These are phyloP conservation scores for Dyspetes luteomarginatus DNA, from an alignment of 2,888 invertebrate species.

Conservation along the genomic window DNA sequence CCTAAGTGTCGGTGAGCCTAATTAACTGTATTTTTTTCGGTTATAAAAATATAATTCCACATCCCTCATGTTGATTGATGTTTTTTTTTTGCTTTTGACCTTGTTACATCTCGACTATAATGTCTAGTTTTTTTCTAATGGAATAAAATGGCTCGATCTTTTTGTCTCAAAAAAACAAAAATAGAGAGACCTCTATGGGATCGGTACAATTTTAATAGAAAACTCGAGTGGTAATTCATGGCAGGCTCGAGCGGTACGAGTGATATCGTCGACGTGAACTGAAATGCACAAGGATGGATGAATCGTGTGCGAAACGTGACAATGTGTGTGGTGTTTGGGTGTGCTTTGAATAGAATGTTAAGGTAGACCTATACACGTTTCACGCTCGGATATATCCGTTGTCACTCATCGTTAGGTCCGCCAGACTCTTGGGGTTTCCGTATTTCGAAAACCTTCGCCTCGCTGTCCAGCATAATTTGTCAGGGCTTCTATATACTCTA, in stretches of 20 bases:
- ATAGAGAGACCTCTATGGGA: background rate
- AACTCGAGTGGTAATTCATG: conserved; percentile 9
- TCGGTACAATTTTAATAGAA: background rate
- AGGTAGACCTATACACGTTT: conserved; percentile 13
- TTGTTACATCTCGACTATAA: no score
- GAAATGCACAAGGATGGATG: background rate
- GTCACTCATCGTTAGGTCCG: conserved; percentile 54
- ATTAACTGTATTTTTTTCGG: no score
- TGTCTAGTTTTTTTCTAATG: no score
- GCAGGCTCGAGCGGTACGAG: background rate
- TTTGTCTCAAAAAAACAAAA: no score
- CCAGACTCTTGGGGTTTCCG: conserved; percentile 16
- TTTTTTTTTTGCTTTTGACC: no score
- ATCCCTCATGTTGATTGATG: no score
- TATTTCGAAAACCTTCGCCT: conserved; percentile 16
- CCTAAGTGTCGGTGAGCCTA: no score
- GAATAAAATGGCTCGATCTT: no score
- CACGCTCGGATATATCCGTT: conserved; percentile 27
- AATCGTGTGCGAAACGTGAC: conserved; percentile 1
- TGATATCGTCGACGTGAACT: background rate
- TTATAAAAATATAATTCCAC: no score
- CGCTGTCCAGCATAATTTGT: conserved; percentile 63
- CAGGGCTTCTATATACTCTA: conserved; percentile 52
- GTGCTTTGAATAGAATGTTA: background rate
- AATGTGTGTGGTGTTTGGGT: background rate